Base-by-base conservation (phyloP, 1,140 invertebrate species). In the Eufriesea mexicana region DNA sequence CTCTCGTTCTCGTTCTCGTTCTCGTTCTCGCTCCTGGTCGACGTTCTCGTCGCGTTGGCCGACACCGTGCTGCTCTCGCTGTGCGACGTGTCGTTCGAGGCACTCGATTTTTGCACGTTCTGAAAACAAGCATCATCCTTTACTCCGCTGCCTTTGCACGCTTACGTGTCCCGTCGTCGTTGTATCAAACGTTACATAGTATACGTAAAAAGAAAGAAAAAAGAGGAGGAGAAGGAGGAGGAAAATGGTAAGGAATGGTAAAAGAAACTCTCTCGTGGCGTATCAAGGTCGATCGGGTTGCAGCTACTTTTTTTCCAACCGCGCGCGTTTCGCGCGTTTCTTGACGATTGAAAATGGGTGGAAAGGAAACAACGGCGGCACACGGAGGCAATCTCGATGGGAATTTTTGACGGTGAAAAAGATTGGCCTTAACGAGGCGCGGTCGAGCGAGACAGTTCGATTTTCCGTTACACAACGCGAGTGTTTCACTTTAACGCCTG, bases 81-180 rank as follows among this genome's bases (percentile, higher is more conserved):
- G 80, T 92, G 91, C 64, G 87, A 84, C 49, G 91, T 91, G 66
- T 93, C 92, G 86, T 92, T 94, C 45, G 92, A 94, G 10, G 84
- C 90, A n/a, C 92, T 92, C 9, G 93, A 94, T 61, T 93, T 94
- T 8, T 93, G 90, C 66, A 86, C 90, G 81, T 87, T 92, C 94
- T 94, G 88, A 70, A 94, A 93, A 68, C 2, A 71, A 20, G 57
- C 7, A 25, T 42, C 10, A 47, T 2, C 1, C 7, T 2, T 42
- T 55, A 49, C 10, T 0, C 20, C 23, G 8, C 14, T 14, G 0
- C 18, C 25, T 64, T 12, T 49, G 2, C 25, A 10, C 20, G n/a
- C n/a, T n/a, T n/a, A n/a, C n/a, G n/a, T n/a, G n/a, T n/a, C n/a
- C n/a, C n/a, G n/a, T n/a, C n/a, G n/a, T n/a, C n/a, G n/a, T n/a